These are phyloP conservation scores for Timema podura DNA, from an alignment of 2,888 invertebrate species.

Conservation along the genomic window DNA sequence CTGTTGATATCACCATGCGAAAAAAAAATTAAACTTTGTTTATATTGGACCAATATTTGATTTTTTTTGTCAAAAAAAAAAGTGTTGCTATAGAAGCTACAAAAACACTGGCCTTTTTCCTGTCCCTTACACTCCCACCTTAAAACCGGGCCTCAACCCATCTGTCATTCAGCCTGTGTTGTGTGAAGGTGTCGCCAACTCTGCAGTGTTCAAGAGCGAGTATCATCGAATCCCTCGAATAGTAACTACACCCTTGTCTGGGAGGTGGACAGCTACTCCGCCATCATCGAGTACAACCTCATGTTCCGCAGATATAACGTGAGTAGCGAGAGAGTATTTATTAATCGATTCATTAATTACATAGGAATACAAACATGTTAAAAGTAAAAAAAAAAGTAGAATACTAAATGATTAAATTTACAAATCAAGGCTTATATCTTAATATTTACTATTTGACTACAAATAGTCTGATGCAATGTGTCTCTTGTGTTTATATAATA, in stretches of 20 bases:
- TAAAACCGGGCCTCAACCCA: no score
- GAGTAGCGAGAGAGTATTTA: slow-evolving; percentile 24
- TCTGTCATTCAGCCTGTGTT: no score
- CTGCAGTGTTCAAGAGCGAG: slow-evolving; percentile 63
- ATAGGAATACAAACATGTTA: background rate
- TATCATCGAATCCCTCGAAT: slow-evolving; percentile 45
- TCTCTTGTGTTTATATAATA: no score
- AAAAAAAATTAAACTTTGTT: no score
- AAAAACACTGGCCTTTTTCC: no score
- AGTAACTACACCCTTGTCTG: slow-evolving; percentile 68
- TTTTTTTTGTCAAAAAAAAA: no score
- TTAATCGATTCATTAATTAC: background rate
- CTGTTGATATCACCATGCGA: no score
- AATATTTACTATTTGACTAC: no score
- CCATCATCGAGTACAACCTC: slow-evolving; percentile 67
- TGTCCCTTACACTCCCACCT: no score
- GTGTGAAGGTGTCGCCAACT: slow-evolving; percentile 59
- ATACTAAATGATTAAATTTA: background rate
- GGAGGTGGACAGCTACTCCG: slow-evolving; percentile 80
- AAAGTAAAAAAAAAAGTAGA: background rate
- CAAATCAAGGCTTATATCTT: background rate
- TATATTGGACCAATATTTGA: no score
- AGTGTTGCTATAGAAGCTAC: no score
- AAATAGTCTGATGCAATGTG: no score
- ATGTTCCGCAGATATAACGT: slow-evolving; percentile 45